A percentile compares a stretch with the other conserved stretches of the same genome.
Evolutionary conservation across 2,113 vertebrate genomes (phyloP).

Genomic region (Oryzias javanicus): DNA sequence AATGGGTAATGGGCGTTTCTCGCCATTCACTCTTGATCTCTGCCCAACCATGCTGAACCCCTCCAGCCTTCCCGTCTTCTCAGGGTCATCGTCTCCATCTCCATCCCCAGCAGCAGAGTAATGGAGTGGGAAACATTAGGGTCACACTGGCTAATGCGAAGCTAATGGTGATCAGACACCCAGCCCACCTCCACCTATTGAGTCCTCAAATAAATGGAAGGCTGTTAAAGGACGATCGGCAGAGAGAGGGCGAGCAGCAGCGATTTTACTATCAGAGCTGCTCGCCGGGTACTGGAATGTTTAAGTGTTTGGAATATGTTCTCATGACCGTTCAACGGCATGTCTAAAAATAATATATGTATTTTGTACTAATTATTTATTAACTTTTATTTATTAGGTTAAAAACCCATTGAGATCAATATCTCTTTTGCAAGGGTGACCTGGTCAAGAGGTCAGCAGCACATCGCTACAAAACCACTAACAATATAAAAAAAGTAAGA

Average conservation of each 20-base stretch:
- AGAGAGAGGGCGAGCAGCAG: conserved; percentile 31
- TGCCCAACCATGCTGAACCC: conserved; percentile 80
- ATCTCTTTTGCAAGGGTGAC: too few species aligned
- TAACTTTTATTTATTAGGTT: too few species aligned
- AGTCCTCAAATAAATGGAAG: conserved; percentile 41
- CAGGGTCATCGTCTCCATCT: conserved; percentile 64
- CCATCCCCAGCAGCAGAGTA: conserved; percentile 59
- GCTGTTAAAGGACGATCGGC: conserved; percentile 54
- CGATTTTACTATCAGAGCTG: conserved; percentile 35
- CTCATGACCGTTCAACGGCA: too few species aligned
- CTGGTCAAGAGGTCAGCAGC: too few species aligned
- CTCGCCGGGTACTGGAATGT: conserved; percentile 15
- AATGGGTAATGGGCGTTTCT: conserved; percentile 75
- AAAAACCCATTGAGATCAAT: too few species aligned
- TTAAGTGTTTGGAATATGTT: too few species aligned
- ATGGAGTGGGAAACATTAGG: conserved; percentile 75
- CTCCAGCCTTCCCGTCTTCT: conserved; percentile 50
- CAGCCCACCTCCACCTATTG: conserved; percentile 68
- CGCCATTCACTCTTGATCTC: conserved; percentile 75
- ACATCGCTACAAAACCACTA: too few species aligned
- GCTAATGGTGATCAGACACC: conserved; percentile 73
- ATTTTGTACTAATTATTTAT: too few species aligned
- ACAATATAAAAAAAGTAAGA: too few species aligned
- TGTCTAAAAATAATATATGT: too few species aligned
- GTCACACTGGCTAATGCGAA: conserved; percentile 73